Evolutionary conservation across 2,888 invertebrate genomes (phyloP).

Genomic region (Stramonita haemastoma): DNA sequence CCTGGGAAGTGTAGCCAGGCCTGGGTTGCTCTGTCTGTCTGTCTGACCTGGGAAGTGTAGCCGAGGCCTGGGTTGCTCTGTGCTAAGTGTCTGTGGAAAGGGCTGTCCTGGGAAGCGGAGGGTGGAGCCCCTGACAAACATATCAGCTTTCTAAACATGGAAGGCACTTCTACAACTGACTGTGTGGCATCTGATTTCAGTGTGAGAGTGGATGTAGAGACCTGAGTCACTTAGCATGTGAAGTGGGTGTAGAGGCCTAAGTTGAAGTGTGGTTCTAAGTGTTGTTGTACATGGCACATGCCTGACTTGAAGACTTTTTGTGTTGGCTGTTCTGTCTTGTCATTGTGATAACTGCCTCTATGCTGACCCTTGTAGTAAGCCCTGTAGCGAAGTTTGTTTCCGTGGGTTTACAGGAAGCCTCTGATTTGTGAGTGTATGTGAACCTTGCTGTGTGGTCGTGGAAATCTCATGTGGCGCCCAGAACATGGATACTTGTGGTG

Average conservation of each 20-base stretch:
- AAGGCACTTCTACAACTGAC: not conserved
- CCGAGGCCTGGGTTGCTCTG: not conserved
- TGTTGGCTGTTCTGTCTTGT: not conserved
- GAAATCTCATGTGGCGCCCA: not conserved
- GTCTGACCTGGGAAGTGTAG: not conserved
- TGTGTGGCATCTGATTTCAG: not conserved
- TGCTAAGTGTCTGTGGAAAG: not conserved
- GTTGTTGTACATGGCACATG: not conserved
- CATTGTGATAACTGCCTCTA: not conserved
- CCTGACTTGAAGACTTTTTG: not conserved
- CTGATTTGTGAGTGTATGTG: conserved; percentile 1
- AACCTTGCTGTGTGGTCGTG: not conserved
- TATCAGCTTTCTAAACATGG: not conserved
- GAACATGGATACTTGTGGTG: not conserved
- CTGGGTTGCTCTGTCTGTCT: not conserved
- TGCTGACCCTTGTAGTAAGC: not conserved
- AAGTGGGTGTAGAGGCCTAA: no score
- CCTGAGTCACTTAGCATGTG: not conserved
- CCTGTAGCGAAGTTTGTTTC: not conserved
- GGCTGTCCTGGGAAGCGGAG: not conserved
- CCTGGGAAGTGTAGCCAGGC: not conserved
- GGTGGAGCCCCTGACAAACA: not conserved
- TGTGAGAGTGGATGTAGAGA: not conserved
- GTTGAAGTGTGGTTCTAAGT: not conserved
- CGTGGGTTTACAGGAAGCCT: not conserved